phyloP scores from a whole-genome alignment of 2,888 invertebrate genomes.

The Acanthococcus lagerstroemiae region DNA sequence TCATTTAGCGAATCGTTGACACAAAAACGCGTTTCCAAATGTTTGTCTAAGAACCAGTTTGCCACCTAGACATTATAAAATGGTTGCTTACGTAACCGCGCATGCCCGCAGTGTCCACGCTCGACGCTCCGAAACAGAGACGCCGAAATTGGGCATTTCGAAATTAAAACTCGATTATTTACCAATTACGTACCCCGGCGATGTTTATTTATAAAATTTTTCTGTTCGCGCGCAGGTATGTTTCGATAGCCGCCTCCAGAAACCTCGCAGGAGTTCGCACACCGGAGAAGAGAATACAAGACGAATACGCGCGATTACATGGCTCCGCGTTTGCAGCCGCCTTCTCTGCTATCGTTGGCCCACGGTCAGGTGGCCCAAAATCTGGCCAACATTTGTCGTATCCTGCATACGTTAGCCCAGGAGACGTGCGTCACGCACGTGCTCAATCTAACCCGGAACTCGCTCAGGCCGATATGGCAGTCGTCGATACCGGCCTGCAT shows the following conservation, averaged over 20 bases:
- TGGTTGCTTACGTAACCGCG: too few relatives aligned
- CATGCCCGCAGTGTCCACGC: too few relatives aligned
- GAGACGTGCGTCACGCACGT: slow-evolving; percentile 42
- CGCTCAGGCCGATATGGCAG: slow-evolving; percentile 42
- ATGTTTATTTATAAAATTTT: too few relatives aligned
- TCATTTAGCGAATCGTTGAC: too few relatives aligned
- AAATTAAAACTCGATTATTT: background rate
- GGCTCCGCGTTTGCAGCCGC: slow-evolving; percentile 41
- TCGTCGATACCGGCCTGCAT: slow-evolving; percentile 42
- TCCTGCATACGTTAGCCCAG: slow-evolving; percentile 42
- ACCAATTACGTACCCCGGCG: too few relatives aligned
- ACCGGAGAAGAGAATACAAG: background rate
- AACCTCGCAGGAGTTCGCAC: too few relatives aligned
- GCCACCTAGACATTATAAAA: too few relatives aligned
- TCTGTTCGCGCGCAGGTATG: too few relatives aligned
- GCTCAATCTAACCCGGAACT: slow-evolving; percentile 41
- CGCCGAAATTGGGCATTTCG: too few relatives aligned
- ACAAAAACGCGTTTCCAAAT: too few relatives aligned
- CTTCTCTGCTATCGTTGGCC: slow-evolving; percentile 42
- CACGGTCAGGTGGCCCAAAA: slow-evolving; percentile 42
- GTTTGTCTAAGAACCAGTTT: too few relatives aligned
- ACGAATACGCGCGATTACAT: slow-evolving; percentile 2
- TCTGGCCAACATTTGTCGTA: slow-evolving; percentile 42
- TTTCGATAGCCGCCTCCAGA: slow-evolving; percentile 13
- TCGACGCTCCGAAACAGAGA: too few relatives aligned